Base-by-base conservation (phyloP, 2,888 invertebrate genomes). In the Mythimna pallens region DNA sequence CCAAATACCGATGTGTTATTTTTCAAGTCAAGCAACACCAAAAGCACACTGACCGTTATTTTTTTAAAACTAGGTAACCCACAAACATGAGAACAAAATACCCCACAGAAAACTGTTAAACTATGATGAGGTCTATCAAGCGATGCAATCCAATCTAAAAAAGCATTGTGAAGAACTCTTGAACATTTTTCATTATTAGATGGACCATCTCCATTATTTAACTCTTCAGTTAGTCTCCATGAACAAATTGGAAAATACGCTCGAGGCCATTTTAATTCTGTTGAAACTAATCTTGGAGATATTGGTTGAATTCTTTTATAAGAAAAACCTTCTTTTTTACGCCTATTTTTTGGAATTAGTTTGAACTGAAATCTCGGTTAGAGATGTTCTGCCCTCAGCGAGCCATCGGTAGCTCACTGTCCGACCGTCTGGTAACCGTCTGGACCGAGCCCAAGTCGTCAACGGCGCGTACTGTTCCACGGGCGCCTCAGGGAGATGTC, bases 181-280 rank as follows among this genome's bases (percentile, higher is more conserved):
- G 67, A 83, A 65, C 70, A 75, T 83, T 81, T 81, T 76, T 72
- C 61, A 74, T 72, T 75, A 76, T 72, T 75, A 65, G 74, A 83
- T 72, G 65, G 81, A 43, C 63, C 55, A 70, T 64, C 52, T 73
- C 67, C 64, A 72, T 84, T 77, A 76, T 75, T 76, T 73, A 82
- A 72, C 66, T 66, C 65, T 78, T 70, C 69, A 64, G 77, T 67
- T 50, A 73, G 65, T 57, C 63, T 67, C 61, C 58, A 25, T 50
- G 62, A 75, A 70, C 74, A 80, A 81, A 84, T 86, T 84, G 86
- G 73, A 84, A 84, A 84, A 75, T 84, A 72, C 57, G 79, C 84
- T 77, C 8, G 67, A 47, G 73, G 84, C 71, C 36, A 7, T 77
- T 84, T 84, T 76, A 83, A 86, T 86, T 81, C 58, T 59, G 71